Conservation (phyloP, 2,113 vertebrate genomes). For the Hepsetus odoe region DNA sequence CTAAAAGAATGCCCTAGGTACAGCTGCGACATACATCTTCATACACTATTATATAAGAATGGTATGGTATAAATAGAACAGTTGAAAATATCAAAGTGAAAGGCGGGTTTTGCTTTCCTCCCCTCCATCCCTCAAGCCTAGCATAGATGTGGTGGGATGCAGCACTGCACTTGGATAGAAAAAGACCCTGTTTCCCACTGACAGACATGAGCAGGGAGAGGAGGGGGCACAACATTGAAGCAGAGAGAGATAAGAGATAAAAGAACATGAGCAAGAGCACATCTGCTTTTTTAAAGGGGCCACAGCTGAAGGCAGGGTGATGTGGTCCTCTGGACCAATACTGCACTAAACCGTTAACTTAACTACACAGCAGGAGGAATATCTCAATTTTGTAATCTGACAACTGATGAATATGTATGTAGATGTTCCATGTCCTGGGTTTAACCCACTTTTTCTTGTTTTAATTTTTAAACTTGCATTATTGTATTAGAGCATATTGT, state of each 20-base stretch:
- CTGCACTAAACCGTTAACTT: not conserved
- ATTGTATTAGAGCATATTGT: too few relatives aligned
- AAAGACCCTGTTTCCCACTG: conserved; percentile 41
- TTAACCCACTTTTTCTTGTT: not conserved
- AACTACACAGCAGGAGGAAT: not conserved
- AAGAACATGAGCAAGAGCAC: conserved; percentile 3
- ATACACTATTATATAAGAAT: conserved; percentile 43
- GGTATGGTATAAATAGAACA: conserved; percentile 41
- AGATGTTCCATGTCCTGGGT: not conserved
- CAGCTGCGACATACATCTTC: conserved; percentile 41
- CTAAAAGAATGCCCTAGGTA: conserved; percentile 43
- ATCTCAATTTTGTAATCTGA: not conserved
- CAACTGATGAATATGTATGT: not conserved
- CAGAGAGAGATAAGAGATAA: not conserved
- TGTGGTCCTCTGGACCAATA: not conserved
- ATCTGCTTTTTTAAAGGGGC: conserved; percentile 33
- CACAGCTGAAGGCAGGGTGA: conserved; percentile 28
- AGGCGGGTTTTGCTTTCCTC: not conserved
- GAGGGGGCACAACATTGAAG: conserved; percentile 9
- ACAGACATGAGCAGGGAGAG: conserved; percentile 33
- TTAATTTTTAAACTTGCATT: too few relatives aligned
- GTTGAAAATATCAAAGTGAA: conserved; percentile 25
- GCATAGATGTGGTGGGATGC: conserved; percentile 14
- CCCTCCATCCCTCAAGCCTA: conserved; percentile 6
- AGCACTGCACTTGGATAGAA: conserved; percentile 18